These are phyloP conservation scores for Melolontha melolontha DNA, from an alignment of 2,888 invertebrate species.

Conservation along the genomic window DNA sequence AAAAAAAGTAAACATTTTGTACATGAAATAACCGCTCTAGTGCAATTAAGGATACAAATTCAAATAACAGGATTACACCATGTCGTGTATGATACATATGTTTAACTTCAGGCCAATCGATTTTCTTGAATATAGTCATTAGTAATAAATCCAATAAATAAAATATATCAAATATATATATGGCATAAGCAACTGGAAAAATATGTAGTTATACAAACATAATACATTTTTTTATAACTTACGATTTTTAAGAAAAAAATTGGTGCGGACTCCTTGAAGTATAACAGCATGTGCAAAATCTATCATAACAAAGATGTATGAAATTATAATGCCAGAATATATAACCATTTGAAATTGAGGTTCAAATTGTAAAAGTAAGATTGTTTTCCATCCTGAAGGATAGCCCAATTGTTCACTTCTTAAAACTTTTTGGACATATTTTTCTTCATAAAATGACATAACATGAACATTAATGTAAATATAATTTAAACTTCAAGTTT, in stretches of 20 bases:
- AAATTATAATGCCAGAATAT: slow-evolving; percentile 17
- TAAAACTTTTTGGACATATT: not conserved
- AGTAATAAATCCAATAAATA: slow-evolving; percentile 38
- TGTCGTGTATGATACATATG: slow-evolving; percentile 19
- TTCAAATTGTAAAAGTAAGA: slow-evolving; percentile 25
- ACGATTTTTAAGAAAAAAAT: slow-evolving; percentile 13
- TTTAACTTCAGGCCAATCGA: slow-evolving; percentile 32
- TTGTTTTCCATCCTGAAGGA: slow-evolving; percentile 18
- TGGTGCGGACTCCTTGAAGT: slow-evolving; percentile 2
- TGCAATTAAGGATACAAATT: slow-evolving; percentile 26
- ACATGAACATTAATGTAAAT: too few relatives aligned
- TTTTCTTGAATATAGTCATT: slow-evolving; percentile 39
- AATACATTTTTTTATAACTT: not conserved
- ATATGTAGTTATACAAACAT: not conserved
- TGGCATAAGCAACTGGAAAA: slow-evolving; percentile 14
- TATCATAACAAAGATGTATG: slow-evolving; percentile 24
- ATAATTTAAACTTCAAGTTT: too few relatives aligned
- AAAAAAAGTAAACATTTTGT: slow-evolving; percentile 11
- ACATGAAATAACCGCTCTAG: slow-evolving; percentile 11
- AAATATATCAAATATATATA: slow-evolving; percentile 35
- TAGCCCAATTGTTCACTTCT: slow-evolving; percentile 3
- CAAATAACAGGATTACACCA: slow-evolving; percentile 23
- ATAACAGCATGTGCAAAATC: slow-evolving; percentile 25
- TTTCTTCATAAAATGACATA: too few relatives aligned
- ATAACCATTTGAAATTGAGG: slow-evolving; percentile 26